Base-by-base conservation (phyloP, 2,888 invertebrate genomes). In the Coleophora flavipennella region DNA sequence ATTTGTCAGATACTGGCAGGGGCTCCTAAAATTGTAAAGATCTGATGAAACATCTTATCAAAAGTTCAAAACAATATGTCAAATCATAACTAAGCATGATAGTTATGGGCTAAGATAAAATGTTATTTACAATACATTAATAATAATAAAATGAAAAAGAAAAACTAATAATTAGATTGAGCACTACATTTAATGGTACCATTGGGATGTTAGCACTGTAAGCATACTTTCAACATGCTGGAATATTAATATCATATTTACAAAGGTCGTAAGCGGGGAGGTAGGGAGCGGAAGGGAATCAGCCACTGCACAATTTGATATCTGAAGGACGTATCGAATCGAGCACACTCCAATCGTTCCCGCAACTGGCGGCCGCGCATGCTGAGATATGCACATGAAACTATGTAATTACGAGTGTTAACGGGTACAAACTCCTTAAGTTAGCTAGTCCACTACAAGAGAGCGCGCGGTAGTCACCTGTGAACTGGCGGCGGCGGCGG, bases 381-480 rank as follows among this genome's bases (percentile, higher is more conserved):
- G 81, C 81, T 73, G 70, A 66, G 62, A 67, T 52, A 70, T 76
- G 73, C 72, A 76, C 72, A 79, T 71, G 64, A 64, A 72, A 72
- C 76, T 78, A n/a, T n/a, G n/a, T n/a, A 78, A 66, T 67, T 67
- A 73, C 64, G 62, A 64, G 67, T 62, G 70, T 72, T 71, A 72
- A 71, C 67, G 57, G 69, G 69, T 48, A 52, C 59, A 63, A 67
- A 66, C 55, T 67, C 65, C 57, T 58, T 67, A 69, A 48, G 65
- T 59, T 67, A 56, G 67, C 76, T 77, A 79, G 66, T 71, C 78
- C 70, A 76, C 81, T 81, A 81, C 81, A 61, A 71, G 68, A 67
- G 68, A 62, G 71, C 69, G 66, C 44, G 48, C 67, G 61, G 70
- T 80, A 80, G 67, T 81, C 81, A 84, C 83, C 83, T 84, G 83